A percentile compares a stretch with the other conserved stretches of the same genome.
These are phyloP conservation scores for Resseliella maxima DNA, from an alignment of 2,888 invertebrate genomes.

Conservation along the genomic window DNA sequence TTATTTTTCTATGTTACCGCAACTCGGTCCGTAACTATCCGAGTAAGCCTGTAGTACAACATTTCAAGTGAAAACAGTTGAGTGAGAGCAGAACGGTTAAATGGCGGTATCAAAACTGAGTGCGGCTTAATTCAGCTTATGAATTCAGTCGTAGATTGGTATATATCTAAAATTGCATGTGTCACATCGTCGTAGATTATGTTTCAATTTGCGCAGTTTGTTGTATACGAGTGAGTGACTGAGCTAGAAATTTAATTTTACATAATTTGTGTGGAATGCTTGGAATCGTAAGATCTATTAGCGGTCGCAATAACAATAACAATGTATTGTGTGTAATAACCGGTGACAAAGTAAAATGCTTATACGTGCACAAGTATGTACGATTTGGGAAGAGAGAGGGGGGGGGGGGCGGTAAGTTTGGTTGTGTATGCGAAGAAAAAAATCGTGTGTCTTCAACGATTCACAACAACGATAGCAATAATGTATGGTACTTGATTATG, in stretches of 20 bases:
- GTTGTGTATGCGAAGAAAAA: no score
- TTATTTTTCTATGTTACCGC: no score
- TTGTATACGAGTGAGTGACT: not conserved
- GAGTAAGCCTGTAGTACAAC: no score
- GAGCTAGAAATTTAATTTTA: conserved; percentile 6
- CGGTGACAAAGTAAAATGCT: not conserved
- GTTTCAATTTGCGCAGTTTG: conserved; percentile 11
- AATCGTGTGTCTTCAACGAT: no score
- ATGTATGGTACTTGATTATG: conserved; percentile 47
- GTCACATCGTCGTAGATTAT: conserved; percentile 34
- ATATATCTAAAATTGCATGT: conserved; percentile 27
- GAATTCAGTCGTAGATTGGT: not conserved
- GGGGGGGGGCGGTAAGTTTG: no score
- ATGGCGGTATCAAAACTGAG: not conserved
- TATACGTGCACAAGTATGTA: not conserved
- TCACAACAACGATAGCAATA: not conserved
- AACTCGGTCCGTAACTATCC: no score
- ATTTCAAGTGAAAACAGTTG: no score
- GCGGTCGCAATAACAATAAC: conserved; percentile 44
- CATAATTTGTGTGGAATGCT: conserved; percentile 47
- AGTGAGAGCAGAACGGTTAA: not conserved
- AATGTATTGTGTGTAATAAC: conserved; percentile 32
- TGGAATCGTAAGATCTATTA: conserved; percentile 7
- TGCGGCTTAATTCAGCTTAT: conserved; percentile 21
- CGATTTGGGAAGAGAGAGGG: no score